These are phyloP conservation scores for Epistrophella euchroma DNA, from an alignment of 2,888 invertebrate genomes.

Conservation along the genomic window DNA sequence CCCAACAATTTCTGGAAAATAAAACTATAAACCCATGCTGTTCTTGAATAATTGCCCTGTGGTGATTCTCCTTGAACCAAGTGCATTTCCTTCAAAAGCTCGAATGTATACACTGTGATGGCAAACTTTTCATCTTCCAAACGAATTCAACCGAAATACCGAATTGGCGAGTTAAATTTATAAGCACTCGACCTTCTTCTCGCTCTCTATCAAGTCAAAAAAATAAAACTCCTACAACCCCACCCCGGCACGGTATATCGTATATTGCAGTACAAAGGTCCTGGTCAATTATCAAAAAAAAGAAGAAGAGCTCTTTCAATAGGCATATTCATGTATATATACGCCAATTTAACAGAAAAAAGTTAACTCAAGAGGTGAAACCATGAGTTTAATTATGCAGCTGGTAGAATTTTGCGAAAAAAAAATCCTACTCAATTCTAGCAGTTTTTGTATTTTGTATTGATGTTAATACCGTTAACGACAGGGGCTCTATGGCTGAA, in stretches of 20 bases:
- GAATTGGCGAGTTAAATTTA: constrained; percentile 63
- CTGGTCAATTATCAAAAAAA: constrained; percentile 56
- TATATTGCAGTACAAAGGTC: constrained; percentile 42
- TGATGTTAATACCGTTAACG: constrained; percentile 50
- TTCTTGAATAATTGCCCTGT: not conserved
- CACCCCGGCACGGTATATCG: constrained; percentile 1
- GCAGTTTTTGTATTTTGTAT: constrained; percentile 39
- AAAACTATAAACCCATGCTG: not conserved
- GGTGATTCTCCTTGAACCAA: constrained; percentile 21
- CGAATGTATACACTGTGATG: constrained; percentile 3
- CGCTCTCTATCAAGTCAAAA: not conserved
- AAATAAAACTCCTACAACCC: not conserved
- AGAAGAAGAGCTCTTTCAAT: constrained; percentile 1
- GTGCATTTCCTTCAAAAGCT: constrained; percentile 30
- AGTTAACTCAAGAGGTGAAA: constrained; percentile 18
- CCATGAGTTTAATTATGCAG: constrained; percentile 22
- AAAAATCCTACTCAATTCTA: constrained; percentile 27
- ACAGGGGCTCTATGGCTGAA: constrained; percentile 13
- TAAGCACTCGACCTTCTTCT: constrained; percentile 42
- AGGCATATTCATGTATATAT: constrained; percentile 23
- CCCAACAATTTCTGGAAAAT: constrained; percentile 34
- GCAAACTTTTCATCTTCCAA: constrained; percentile 44
- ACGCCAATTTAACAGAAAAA: constrained; percentile 47
- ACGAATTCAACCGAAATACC: constrained; percentile 16
- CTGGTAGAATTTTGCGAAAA: not conserved